These are phyloP conservation scores for Camelus dromedarius DNA, from an alignment of 2,113 vertebrate species.

Conservation along the genomic window DNA sequence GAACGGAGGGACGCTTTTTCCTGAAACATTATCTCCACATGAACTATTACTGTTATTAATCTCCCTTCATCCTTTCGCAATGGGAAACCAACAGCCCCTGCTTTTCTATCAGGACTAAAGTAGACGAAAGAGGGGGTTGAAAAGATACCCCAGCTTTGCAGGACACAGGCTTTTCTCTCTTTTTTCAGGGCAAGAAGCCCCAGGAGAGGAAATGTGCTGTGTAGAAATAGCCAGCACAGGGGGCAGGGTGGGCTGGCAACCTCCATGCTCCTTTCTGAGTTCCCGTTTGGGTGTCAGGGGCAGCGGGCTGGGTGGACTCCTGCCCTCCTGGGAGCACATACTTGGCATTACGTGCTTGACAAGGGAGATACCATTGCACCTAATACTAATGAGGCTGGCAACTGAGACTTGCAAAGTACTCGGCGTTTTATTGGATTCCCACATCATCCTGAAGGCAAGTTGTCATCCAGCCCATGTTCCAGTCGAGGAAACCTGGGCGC, in stretches of 20 bases:
- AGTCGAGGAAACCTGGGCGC: neutral
- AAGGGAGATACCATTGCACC: neutral
- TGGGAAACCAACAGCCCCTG: neutral
- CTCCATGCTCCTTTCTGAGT: neutral
- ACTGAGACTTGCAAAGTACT: neutral
- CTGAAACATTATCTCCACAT: neutral
- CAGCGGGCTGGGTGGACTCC: neutral
- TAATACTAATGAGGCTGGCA: no score
- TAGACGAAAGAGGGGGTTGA: neutral
- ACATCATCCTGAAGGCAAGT: neutral
- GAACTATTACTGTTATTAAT: neutral
- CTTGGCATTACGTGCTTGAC: neutral
- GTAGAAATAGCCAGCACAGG: neutral
- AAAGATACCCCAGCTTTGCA: neutral
- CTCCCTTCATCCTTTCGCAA: neutral
- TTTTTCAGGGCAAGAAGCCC: neutral
- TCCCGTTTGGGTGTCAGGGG: neutral
- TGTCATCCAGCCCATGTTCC: neutral
- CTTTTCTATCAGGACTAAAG: neutral
- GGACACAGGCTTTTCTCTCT: neutral
- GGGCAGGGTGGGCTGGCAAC: neutral
- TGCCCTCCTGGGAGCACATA: neutral
- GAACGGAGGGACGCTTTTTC: neutral
- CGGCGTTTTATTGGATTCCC: neutral
- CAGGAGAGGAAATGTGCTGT: neutral